Percentiles rank a stretch among this genome's conserved stretches.
Conservation (phyloP, 2,888 invertebrate species). For the Acleris holmiana region DNA sequence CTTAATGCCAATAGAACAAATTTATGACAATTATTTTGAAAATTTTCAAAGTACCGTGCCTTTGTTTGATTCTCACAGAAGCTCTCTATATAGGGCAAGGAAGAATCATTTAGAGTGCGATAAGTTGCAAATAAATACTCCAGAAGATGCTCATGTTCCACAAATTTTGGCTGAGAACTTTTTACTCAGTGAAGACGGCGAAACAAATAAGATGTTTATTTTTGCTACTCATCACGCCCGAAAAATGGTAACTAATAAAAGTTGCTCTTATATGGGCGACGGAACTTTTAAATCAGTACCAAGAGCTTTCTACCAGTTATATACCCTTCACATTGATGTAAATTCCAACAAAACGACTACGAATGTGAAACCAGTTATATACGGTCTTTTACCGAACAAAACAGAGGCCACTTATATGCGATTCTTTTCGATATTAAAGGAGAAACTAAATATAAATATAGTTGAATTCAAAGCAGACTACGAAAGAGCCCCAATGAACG, state of each 20-base stretch:
- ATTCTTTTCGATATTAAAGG: background rate
- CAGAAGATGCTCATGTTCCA: background rate
- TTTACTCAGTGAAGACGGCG: background rate
- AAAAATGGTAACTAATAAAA: background rate
- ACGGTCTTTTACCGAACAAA: background rate
- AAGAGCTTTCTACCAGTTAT: background rate
- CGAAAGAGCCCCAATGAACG: background rate
- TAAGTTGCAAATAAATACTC: background rate
- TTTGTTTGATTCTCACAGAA: background rate
- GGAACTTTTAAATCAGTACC: background rate
- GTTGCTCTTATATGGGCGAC: background rate
- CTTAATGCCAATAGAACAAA: background rate
- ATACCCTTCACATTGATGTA: background rate
- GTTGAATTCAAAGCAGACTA: background rate
- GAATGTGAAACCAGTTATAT: background rate
- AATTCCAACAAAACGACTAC: background rate
- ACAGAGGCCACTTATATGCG: background rate
- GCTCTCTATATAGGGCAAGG: background rate
- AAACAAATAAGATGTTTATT: background rate
- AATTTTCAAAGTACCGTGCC: background rate
- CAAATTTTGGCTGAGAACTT: background rate
- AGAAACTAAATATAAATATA: background rate
- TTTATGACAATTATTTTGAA: background rate
- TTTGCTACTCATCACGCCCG: background rate
- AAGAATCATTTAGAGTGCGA: background rate